Conservation (phyloP, 1,140 invertebrate species). For the Triops longicaudatus region DNA sequence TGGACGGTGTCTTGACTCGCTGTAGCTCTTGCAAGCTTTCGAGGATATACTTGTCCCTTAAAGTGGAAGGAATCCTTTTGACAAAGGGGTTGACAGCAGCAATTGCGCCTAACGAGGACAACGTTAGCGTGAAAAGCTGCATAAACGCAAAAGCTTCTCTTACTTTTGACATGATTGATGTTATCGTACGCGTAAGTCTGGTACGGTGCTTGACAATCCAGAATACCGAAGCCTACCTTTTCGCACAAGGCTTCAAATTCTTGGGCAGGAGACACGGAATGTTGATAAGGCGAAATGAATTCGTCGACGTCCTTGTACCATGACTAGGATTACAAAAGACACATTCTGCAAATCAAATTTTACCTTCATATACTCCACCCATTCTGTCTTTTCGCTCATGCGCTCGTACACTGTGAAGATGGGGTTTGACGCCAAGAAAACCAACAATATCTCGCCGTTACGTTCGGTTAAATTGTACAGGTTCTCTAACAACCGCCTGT, state of each 20-base stretch:
- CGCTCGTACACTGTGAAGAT: slow-evolving; percentile 59
- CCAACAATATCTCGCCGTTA: slow-evolving; percentile 57
- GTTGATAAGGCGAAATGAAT: slow-evolving; percentile 56
- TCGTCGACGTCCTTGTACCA: slow-evolving; percentile 45
- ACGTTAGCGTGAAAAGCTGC: slow-evolving; percentile 18
- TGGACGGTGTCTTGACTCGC: slow-evolving; percentile 28
- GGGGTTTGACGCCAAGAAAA: slow-evolving; percentile 59
- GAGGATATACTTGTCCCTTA: slow-evolving; percentile 52
- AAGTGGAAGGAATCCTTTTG: slow-evolving; percentile 49
- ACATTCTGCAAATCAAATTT: not conserved
- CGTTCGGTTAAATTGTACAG: slow-evolving; percentile 53
- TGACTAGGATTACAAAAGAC: slow-evolving; percentile 22
- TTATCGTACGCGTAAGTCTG: slow-evolving; percentile 55
- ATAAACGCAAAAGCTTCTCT: slow-evolving; percentile 13
- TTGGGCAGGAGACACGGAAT: slow-evolving; percentile 51
- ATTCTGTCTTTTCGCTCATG: slow-evolving; percentile 49
- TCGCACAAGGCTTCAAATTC: slow-evolving; percentile 52
- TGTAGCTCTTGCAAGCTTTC: slow-evolving; percentile 40
- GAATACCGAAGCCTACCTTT: slow-evolving; percentile 54
- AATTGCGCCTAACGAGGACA: slow-evolving; percentile 48
- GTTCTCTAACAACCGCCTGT: slow-evolving; percentile 53
- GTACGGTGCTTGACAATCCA: slow-evolving; percentile 53
- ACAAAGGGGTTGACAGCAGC: slow-evolving; percentile 67
- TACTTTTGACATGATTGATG: slow-evolving; percentile 39
- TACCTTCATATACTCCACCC: slow-evolving; percentile 56